These are phyloP conservation scores for Chloebia gouldiae DNA, from an alignment of 2,113 vertebrate species.

Conservation along the genomic window DNA sequence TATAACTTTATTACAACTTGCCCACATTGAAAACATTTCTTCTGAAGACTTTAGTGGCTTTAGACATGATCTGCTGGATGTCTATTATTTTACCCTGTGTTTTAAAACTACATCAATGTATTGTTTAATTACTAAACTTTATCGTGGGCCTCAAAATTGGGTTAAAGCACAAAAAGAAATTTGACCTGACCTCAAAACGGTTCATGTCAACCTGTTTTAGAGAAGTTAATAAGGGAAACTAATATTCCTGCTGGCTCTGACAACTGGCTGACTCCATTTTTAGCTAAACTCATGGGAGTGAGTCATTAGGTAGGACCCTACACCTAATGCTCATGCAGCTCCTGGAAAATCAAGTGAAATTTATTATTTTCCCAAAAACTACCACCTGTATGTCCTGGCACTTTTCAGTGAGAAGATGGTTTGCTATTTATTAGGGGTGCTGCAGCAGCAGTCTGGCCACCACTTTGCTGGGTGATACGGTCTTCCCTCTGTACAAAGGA, in stretches of 20 bases:
- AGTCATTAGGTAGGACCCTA: background rate
- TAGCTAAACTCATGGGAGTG: background rate
- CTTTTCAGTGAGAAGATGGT: background rate
- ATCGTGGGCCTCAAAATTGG: background rate
- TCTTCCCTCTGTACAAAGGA: background rate
- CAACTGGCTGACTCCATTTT: background rate
- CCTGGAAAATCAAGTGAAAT: background rate
- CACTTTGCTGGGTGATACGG: background rate
- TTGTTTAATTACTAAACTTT: background rate
- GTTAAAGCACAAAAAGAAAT: background rate
- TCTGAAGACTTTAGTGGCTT: background rate
- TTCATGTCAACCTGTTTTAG: background rate
- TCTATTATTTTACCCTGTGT: background rate
- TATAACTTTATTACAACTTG: background rate
- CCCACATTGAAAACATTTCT: background rate
- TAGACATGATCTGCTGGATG: background rate
- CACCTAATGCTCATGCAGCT: background rate
- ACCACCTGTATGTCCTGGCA: background rate
- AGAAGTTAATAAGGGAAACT: background rate
- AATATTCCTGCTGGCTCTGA: background rate
- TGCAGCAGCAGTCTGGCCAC: background rate
- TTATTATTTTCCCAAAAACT: background rate
- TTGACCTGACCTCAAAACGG: background rate
- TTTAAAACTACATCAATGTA: background rate
- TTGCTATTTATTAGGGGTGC: background rate